A percentile compares a stretch with the other conserved stretches of the same genome.
phyloP scores from a whole-genome alignment of 2,797 vertebrate species.

The Knipowitschia caucasica region DNA sequence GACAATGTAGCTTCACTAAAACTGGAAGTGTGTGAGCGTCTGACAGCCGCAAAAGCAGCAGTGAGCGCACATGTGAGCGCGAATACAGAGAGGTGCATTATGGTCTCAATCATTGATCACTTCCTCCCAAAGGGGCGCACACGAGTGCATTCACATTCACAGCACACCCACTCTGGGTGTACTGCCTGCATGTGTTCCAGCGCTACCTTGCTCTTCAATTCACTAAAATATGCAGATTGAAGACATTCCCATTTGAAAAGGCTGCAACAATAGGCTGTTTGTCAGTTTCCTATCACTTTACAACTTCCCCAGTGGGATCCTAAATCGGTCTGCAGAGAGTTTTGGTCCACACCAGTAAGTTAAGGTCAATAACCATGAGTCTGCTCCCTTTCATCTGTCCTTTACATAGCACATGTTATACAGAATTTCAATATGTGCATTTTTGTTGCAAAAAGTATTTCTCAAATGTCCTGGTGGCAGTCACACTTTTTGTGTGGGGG shows the following conservation, averaged over 20 bases:
- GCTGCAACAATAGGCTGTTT: conserved; percentile 4
- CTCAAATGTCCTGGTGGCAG: too few species aligned
- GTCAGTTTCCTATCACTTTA: conserved; percentile 14
- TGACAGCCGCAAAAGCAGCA: conserved; percentile 68
- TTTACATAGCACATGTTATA: conserved; percentile 1
- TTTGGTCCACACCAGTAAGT: background rate
- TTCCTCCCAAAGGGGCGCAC: conserved; percentile 69
- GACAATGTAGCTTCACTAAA: conserved; percentile 48
- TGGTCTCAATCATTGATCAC: conserved; percentile 80
- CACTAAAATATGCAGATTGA: conserved; percentile 10
- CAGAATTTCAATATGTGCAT: background rate
- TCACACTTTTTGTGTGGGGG: too few species aligned
- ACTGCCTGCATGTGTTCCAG: conserved; percentile 38
- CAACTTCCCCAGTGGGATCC: conserved; percentile 2
- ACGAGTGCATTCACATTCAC: conserved; percentile 51
- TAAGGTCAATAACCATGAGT: background rate
- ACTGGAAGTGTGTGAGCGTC: conserved; percentile 32
- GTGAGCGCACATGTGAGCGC: conserved; percentile 75
- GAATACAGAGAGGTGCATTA: conserved; percentile 81
- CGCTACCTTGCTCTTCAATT: conserved; percentile 17
- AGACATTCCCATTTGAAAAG: conserved; percentile 12
- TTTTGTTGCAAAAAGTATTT: too few species aligned
- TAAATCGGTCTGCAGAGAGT: background rate
- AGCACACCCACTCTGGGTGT: conserved; percentile 21
- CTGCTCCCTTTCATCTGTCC: too few species aligned